Conservation (phyloP, 1,140 invertebrate genomes). For the Ceratosolen fusciceps region DNA sequence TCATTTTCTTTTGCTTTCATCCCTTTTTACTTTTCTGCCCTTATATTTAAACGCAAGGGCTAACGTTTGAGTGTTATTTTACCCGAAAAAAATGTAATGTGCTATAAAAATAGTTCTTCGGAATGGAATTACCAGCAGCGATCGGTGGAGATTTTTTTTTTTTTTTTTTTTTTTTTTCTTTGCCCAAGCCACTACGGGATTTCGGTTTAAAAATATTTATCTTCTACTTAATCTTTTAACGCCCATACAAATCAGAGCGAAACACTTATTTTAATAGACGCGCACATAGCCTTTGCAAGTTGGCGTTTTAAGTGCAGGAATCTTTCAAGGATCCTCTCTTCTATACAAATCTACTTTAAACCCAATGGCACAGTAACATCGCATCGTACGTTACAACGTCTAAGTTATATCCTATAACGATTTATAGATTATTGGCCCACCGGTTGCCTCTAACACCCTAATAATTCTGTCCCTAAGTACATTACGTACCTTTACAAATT, state of each 20-base stretch:
- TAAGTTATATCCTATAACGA: not conserved
- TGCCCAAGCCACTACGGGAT: too few species aligned
- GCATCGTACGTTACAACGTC: not conserved
- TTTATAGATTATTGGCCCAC: slow-evolving; percentile 1
- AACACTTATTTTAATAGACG: not conserved
- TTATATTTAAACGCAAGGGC: too few species aligned
- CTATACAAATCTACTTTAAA: not conserved
- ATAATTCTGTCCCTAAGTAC: not conserved
- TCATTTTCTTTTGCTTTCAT: too few species aligned
- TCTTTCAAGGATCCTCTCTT: not conserved
- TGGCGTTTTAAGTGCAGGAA: not conserved
- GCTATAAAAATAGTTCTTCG: too few species aligned
- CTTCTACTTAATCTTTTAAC: not conserved
- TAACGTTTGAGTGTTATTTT: too few species aligned
- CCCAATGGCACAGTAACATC: not conserved
- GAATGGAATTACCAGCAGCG: too few species aligned
- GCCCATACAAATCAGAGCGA: not conserved
- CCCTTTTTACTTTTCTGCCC: too few species aligned
- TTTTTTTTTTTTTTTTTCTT: too few species aligned
- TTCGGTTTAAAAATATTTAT: not conserved
- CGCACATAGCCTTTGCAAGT: not conserved
- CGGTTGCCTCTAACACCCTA: not conserved
- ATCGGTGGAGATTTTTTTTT: too few species aligned
- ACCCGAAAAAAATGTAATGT: too few species aligned
- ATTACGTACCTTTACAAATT: not conserved